phyloP scores from a whole-genome alignment of 1,140 invertebrate genomes.

The Archivesica marissinica region DNA sequence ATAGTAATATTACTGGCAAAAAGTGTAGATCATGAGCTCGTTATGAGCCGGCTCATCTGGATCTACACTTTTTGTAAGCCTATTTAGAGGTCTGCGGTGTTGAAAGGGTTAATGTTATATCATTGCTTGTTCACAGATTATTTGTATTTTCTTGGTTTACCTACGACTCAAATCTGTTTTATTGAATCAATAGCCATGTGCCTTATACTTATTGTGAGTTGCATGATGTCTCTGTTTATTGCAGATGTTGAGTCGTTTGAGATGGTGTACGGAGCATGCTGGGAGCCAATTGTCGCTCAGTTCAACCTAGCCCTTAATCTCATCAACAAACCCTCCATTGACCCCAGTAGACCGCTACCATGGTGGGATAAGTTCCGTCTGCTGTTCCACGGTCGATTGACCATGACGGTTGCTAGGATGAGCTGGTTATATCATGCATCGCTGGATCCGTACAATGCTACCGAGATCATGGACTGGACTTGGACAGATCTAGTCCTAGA shows the following conservation, averaged over 20 bases:
- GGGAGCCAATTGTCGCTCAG: constrained; percentile 99
- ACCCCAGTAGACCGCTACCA: constrained; percentile 96
- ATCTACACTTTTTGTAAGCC: no score
- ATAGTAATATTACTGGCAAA: no score
- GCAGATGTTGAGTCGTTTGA: constrained; percentile 85
- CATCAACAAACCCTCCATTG: constrained; percentile 94
- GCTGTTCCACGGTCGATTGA: constrained; percentile 95
- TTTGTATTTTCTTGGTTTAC: no score
- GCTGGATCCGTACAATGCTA: constrained; percentile 98
- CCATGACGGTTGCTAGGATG: constrained; percentile 94
- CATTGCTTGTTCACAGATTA: no score
- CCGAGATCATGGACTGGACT: constrained; percentile 98
- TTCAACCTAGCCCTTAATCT: constrained; percentile 92
- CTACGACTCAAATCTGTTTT: no score
- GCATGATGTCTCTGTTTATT: constrained; percentile 47
- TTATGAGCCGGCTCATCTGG: no score
- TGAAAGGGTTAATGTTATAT: no score
- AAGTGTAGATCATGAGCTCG: no score
- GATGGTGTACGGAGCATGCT: constrained; percentile 98
- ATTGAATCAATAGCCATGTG: no score
- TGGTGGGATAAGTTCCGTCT: constrained; percentile 98
- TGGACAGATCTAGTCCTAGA: constrained; percentile 97
- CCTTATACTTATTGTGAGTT: no score
- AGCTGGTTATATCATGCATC: constrained; percentile 95
- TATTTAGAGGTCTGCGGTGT: no score